A percentile compares a stretch with the other conserved stretches of the same genome.
Evolutionary conservation across 2,888 invertebrate species (phyloP).

Genomic region (Seira musarum): DNA sequence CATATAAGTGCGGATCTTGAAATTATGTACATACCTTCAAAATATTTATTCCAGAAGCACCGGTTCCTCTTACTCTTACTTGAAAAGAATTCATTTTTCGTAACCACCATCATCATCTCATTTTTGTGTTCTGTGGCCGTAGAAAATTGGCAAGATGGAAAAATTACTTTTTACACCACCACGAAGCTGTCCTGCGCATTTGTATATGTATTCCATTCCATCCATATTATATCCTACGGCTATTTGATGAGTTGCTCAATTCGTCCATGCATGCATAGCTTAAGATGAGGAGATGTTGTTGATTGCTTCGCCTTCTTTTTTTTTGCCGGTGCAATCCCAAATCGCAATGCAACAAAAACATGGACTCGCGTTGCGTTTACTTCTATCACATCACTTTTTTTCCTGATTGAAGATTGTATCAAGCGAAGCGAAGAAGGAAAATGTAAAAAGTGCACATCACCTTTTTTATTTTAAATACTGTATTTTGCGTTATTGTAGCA

Average conservation of each 20-base stretch:
- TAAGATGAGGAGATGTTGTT: not conserved
- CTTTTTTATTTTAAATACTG: too few relatives aligned
- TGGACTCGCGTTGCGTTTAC: not conserved
- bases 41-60: not conserved
- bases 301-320: constrained; percentile 1
- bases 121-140: not conserved
- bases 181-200: too few relatives aligned
- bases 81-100: too few relatives aligned
- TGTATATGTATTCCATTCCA: not conserved
- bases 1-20: constrained; percentile 4
- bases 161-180: not conserved
- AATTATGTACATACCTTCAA: not conserved
- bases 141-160: constrained; percentile 7
- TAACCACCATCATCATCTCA: not conserved
- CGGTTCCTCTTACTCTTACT: not conserved
- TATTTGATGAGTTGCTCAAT: constrained; percentile 41
- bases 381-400: not conserved
- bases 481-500: too few relatives aligned
- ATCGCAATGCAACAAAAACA: constrained; percentile 8
- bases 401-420: not conserved
- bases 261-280: not conserved
- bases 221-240: constrained; percentile 21
- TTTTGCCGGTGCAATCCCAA: constrained; percentile 11
- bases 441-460: too few relatives aligned
- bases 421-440: not conserved